Evolutionary conservation across 1,140 invertebrate genomes (phyloP).

Genomic region (Diachasmimorpha longicaudata): DNA sequence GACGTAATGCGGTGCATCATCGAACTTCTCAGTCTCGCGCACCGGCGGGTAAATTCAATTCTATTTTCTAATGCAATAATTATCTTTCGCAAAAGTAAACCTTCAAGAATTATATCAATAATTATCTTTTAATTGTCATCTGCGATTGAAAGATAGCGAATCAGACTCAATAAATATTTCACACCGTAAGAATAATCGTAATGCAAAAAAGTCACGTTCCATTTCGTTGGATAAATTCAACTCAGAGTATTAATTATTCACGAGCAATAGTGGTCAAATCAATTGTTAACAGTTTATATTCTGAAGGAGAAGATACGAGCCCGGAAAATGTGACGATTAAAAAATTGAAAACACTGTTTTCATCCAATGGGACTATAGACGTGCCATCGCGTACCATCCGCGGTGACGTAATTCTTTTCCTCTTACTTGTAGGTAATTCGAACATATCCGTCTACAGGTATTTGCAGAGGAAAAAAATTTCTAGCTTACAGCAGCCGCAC

Average conservation of each 20-base stretch:
- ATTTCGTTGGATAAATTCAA: background rate
- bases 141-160: no score
- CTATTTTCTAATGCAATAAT: background rate
- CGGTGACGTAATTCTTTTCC: slow-evolving; percentile 1
- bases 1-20: no score
- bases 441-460: no score
- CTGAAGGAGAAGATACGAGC: background rate
- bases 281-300: background rate
- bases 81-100: background rate
- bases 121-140: no score
- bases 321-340: background rate
- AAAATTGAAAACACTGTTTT: background rate
- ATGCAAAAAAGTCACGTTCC: background rate
- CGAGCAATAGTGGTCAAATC: background rate
- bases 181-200: background rate
- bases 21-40: background rate
- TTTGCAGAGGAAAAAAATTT: no score
- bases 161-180: no score
- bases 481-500: background rate
- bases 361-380: background rate
- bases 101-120: no score
- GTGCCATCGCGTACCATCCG: slow-evolving; percentile 24
- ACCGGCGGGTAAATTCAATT: background rate
- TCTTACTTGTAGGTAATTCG: background rate
- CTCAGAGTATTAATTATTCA: background rate